Evolutionary conservation across 2,888 invertebrate species (phyloP), one percentile per base, ranked within the genome.

Genomic region (Sinodicranocentrus sp.): DNA sequence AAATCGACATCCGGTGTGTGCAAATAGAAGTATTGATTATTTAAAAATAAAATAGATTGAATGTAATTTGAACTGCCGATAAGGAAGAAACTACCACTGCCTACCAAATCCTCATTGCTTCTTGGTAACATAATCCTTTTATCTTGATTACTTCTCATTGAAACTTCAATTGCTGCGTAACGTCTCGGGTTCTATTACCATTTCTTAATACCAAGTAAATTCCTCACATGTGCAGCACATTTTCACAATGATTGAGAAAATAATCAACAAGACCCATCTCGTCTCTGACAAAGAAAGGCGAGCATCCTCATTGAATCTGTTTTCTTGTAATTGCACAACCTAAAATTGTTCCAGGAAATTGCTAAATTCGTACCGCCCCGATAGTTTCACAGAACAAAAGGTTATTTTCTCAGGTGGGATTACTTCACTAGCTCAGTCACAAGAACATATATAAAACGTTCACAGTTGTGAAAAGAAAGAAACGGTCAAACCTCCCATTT

Each of bases 41-140:
- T 17, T 13, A 68, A 44, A n/a, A n/a, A n/a, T n/a, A n/a, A n/a
- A n/a, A n/a, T n/a, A 67, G 67, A 67, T 67, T 19, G 25, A 57
- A 17, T 33, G 33, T 33, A 33, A 3, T 3, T 33, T 33, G 5
- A 33, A 33, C 10, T 6, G 33, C 33, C n/a, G 28, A 67, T 44
- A 59, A 70, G 28, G 63, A 61, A 61, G 44, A 68, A 68, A 57
- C 39, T 57, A 77, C 68, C 68, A 68, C 54, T 67, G 21, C 5
- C 5, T 33, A 6, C 33, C 33, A 33, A 21, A 0, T 21, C 57
- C 2, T 57, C 57, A 23, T 57, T 21, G 19, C 57, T 68, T 82
- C 43, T 44, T 71, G 63, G 83, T 65, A 83, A 83, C 65, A 71
- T 77, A 77, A 83, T 83, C 83, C 83, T 83, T 83, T 83, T 83